Conservation (phyloP, 1,140 invertebrate genomes). For the Lutraria rhynchaena region DNA sequence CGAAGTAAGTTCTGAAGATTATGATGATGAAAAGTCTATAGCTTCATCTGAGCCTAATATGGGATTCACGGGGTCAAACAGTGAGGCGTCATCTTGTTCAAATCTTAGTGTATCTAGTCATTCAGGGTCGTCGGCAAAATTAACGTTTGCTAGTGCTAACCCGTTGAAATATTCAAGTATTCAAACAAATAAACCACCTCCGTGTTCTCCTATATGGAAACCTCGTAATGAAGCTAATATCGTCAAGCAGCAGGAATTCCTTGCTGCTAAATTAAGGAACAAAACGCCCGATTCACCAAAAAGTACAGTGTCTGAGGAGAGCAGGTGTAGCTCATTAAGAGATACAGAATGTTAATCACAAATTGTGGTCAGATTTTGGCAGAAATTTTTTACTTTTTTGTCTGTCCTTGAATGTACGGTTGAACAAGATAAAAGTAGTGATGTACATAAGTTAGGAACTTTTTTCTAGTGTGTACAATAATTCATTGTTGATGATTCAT, state of each 20-base stretch:
- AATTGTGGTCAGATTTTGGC: constrained; percentile 74
- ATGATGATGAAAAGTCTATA: constrained; percentile 90
- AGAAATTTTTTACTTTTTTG: neutral
- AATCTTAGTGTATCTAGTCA: constrained; percentile 92
- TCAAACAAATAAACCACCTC: constrained; percentile 81
- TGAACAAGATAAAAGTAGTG: neutral
- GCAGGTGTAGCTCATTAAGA: constrained; percentile 57
- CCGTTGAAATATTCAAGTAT: constrained; percentile 89
- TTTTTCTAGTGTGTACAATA: neutral
- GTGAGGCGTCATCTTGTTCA: constrained; percentile 90
- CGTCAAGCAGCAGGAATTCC: constrained; percentile 77
- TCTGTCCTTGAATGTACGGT: neutral
- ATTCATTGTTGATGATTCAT: neutral
- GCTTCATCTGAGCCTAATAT: constrained; percentile 81
- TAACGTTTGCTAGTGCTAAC: constrained; percentile 96
- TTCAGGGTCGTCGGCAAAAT: constrained; percentile 90
- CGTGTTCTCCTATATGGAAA: constrained; percentile 95
- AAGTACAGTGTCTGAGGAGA: constrained; percentile 37
- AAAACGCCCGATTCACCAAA: constrained; percentile 34
- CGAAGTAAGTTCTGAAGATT: constrained; percentile 90
- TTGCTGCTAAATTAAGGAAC: constrained; percentile 44
- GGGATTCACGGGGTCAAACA: constrained; percentile 79
- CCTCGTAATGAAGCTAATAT: constrained; percentile 84
- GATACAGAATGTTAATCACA: constrained; percentile 71
- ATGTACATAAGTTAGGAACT: neutral